Evolutionary conservation across 2,113 vertebrate genomes (phyloP).

Genomic region (Dromas ardeola): DNA sequence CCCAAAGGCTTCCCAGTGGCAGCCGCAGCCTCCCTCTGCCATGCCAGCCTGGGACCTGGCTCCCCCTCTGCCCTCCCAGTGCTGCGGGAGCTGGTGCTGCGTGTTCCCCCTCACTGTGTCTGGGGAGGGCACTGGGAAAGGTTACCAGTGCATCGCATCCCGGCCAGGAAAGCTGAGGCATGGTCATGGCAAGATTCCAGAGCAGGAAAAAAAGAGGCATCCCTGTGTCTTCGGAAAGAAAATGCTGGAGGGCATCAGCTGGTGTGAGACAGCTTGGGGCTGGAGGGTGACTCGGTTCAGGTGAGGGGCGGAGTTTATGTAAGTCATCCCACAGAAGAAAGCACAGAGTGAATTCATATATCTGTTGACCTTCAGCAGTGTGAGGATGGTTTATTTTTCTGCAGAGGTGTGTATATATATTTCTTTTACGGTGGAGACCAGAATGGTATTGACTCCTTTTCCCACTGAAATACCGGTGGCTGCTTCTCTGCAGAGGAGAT

Average conservation of each 20-base stretch:
- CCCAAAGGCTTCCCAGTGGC: not conserved
- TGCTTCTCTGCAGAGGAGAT: not conserved
- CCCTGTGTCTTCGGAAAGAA: not conserved
- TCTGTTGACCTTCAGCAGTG: not conserved
- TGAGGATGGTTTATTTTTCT: not conserved
- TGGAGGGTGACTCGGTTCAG: not conserved
- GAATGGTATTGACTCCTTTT: not conserved
- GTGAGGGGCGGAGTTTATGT: not conserved
- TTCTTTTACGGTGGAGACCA: not conserved
- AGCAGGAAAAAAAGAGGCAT: not conserved
- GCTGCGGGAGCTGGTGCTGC: not conserved
- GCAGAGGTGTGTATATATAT: not conserved
- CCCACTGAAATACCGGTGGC: not conserved
- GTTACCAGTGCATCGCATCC: too few relatives aligned
- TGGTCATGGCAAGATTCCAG: not conserved
- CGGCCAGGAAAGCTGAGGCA: not conserved
- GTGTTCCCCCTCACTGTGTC: rapidly evolving
- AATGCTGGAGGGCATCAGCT: not conserved
- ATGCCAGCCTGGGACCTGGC: rapidly evolving
- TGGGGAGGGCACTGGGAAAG: not conserved
- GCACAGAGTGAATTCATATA: not conserved
- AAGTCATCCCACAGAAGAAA: not conserved
- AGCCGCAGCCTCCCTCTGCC: not conserved
- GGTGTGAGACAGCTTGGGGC: not conserved
- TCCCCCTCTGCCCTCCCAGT: not conserved